Evolutionary conservation across 2,888 invertebrate species (phyloP), one percentile per base, ranked within the genome.

Genomic region (Melieria omissa): DNA sequence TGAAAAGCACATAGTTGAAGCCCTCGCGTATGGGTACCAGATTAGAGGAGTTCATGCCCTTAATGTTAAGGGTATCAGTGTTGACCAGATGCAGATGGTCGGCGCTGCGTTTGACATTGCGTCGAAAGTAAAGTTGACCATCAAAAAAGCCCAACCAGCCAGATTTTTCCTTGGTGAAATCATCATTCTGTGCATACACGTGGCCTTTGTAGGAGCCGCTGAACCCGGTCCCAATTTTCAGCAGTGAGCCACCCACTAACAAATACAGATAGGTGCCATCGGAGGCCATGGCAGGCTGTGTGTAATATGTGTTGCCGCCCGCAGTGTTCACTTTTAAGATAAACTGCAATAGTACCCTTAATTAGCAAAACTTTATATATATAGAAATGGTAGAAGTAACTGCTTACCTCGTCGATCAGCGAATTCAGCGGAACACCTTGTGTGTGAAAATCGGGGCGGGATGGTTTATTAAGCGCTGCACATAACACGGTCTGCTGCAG

Each of bases 181-280:
- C 93, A 44, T 93, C 90, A 85, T 95, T 95, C 84, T 93, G 92
- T 76, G 92, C 88, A 84, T 97, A 95, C 41, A 97, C 90, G 82
- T 95, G 94, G n/a, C 97, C 98, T 86, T 93, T 93, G 77, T 96
- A 91, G 7, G 98, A 97, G 76, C 95, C 96, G 65, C 95, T 95
- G 84, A 96, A 96, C 7, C 99, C 99, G 65, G 97, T 95, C 16
- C 99, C 99, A 75, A 99, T 92, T 89, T 99, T 99, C 75, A 95
- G 89, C 61, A 99, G 88, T 1, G 96, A 95, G 80, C 92, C 92
- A 9, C 93, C 92, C 46, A 95, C 92, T 80, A 95, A 93, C 45
- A 99, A 88, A 86, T 96, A 99, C 67, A 99, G 89, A 87, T 91
- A 97, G 76, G 93, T 92, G 9, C 98, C 98, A 86, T 98, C 97